Percentiles rank a stretch among this genome's conserved stretches.
Conservation (phyloP, 2,888 invertebrate species). For the Stegophylla sp. region DNA sequence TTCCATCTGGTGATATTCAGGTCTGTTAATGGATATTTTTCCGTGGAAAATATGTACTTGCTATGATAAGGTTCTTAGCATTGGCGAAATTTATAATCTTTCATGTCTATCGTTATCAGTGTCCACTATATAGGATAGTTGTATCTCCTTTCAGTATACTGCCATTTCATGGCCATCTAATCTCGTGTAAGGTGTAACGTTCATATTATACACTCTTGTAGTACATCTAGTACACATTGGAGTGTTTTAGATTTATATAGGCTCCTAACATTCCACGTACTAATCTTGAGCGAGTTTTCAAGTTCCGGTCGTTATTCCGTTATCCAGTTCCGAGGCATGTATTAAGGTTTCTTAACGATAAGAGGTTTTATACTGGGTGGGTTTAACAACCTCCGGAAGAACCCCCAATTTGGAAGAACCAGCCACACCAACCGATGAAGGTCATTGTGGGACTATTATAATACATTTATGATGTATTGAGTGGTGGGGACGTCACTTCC, state of each 20-base stretch:
- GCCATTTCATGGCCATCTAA: not conserved
- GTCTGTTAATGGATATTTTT: constrained; percentile 17
- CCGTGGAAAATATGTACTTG: constrained; percentile 24
- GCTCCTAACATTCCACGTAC: not conserved
- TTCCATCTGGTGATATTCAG: constrained; percentile 19
- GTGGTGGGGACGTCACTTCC: too few species aligned
- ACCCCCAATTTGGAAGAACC: too few species aligned
- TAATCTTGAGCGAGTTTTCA: not conserved
- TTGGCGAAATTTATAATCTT: constrained; percentile 21
- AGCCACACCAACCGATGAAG: too few species aligned
- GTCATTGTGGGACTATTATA: too few species aligned
- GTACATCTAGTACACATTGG: not conserved
- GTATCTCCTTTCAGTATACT: not conserved
- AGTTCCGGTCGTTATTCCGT: not conserved
- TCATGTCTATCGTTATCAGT: constrained; percentile 3
- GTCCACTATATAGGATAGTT: constrained; percentile 4
- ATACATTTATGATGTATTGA: too few species aligned
- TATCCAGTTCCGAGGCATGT: constrained; percentile 1
- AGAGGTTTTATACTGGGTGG: not conserved
- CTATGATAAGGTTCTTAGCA: constrained; percentile 13
- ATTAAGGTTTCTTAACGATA: constrained; percentile 7
- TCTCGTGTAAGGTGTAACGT: not conserved
- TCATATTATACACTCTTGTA: constrained; percentile 11
- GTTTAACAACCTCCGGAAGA: too few species aligned
- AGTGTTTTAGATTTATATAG: not conserved